Conservation (phyloP, 2,888 invertebrate genomes). For the Euphydryas editha region DNA sequence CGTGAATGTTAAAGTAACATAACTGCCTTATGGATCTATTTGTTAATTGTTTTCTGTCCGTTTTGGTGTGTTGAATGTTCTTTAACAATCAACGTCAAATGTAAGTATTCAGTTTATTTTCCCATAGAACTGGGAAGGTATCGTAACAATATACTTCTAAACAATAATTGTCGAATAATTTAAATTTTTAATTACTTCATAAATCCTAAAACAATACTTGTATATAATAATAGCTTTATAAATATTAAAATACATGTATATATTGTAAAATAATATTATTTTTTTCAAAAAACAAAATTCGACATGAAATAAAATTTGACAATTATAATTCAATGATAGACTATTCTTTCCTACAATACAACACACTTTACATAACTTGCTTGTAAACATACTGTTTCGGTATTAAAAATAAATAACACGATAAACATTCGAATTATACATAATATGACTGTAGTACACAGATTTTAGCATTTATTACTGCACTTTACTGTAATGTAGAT, state of each 20-base stretch:
- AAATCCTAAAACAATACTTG: not conserved
- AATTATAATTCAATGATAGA: not conserved
- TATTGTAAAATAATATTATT: not conserved
- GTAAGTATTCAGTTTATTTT: conserved; percentile 9
- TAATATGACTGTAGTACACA: not conserved
- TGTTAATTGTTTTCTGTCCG: no score
- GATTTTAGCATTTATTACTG: not conserved
- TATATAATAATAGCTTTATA: conserved; percentile 9
- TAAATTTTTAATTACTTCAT: conserved; percentile 1
- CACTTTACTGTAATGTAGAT: no score
- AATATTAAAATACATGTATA: conserved; percentile 1
- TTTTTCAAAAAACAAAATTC: no score
- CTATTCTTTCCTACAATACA: not conserved
- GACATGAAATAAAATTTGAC: not conserved
- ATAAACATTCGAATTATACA: not conserved
- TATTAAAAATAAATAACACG: not conserved
- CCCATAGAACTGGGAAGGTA: conserved; percentile 29
- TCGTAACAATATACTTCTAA: conserved; percentile 1
- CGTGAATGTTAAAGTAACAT: no score
- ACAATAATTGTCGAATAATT: conserved; percentile 10
- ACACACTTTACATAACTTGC: not conserved
- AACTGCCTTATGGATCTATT: no score
- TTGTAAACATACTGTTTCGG: not conserved
- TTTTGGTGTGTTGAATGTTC: no score
- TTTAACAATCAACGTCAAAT: no score